Conservation (phyloP, 64 coral and sea anemone genomes). For the Astreopora myriophthalma region DNA sequence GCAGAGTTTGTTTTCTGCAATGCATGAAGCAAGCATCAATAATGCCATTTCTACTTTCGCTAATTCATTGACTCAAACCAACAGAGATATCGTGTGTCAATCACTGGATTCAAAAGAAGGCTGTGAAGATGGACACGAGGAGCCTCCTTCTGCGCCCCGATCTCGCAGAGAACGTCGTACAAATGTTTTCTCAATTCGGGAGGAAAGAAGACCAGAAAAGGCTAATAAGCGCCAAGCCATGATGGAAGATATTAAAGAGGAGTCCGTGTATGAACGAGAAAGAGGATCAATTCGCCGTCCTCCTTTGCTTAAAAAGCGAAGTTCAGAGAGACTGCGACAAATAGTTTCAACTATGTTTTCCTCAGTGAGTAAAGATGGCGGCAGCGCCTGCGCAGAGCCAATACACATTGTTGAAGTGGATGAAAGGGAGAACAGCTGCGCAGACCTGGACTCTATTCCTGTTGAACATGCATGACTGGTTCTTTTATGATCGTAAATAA, state of each 20-base stretch:
- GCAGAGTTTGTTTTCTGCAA: slow-evolving; percentile 30
- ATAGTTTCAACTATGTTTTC: not conserved
- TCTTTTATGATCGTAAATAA: not conserved
- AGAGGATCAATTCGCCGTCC: not conserved
- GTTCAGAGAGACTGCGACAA: slow-evolving; percentile 2
- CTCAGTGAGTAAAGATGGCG: not conserved
- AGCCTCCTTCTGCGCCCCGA: not conserved
- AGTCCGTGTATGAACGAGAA: slow-evolving; percentile 14
- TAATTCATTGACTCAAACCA: not conserved
- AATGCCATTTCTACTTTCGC: slow-evolving; percentile 26
- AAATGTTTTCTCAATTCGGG: slow-evolving; percentile 7
- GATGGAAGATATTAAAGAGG: slow-evolving; percentile 37
- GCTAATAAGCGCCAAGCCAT: not conserved
- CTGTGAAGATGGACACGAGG: not conserved
- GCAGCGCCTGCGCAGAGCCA: not conserved
- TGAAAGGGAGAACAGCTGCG: not conserved
- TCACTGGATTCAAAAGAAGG: not conserved
- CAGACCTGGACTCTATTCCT: not conserved
- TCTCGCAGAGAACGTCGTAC: not conserved
- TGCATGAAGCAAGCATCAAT: slow-evolving; percentile 35
- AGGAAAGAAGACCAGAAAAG: slow-evolving; percentile 4
- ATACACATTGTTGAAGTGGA: not conserved
- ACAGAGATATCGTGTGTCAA: not conserved
- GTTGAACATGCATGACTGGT: not conserved
- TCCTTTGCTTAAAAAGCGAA: not conserved